phyloP scores from a whole-genome alignment of 2,113 vertebrate genomes.

The Lutjanus erythropterus region DNA sequence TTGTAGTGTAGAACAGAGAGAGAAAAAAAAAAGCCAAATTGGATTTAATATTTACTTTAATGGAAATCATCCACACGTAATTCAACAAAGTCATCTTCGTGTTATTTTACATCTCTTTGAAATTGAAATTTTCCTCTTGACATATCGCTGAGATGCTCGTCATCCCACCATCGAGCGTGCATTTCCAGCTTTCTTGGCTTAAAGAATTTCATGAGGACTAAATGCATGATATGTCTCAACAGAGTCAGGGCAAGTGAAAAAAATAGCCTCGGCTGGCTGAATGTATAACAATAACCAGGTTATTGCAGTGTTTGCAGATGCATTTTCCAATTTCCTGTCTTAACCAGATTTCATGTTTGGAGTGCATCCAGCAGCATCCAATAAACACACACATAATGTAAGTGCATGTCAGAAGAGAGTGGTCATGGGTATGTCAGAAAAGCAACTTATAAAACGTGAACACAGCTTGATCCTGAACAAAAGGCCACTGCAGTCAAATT shows the following conservation, averaged over 20 bases:
- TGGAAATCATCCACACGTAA: background rate
- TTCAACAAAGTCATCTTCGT: background rate
- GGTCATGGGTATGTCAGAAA: background rate
- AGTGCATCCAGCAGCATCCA: no score
- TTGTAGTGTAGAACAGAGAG: no score
- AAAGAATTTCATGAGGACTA: background rate
- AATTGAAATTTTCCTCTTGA: background rate
- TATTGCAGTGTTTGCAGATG: background rate
- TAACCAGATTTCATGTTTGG: background rate
- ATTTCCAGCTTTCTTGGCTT: background rate
- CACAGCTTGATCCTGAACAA: conserved; percentile 35
- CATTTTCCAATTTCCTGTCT: background rate
- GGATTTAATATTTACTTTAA: background rate
- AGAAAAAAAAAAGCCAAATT: no score
- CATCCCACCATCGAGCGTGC: background rate
- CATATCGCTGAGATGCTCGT: background rate
- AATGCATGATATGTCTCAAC: background rate
- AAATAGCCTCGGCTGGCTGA: background rate
- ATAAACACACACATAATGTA: background rate
- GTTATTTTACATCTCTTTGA: background rate
- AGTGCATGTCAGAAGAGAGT: background rate
- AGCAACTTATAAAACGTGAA: conserved; percentile 1
- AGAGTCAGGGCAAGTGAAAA: background rate
- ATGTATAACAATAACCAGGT: background rate
- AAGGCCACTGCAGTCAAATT: conserved; percentile 51